Conservation (phyloP, 1,140 invertebrate genomes). For the Episyrphus balteatus region DNA sequence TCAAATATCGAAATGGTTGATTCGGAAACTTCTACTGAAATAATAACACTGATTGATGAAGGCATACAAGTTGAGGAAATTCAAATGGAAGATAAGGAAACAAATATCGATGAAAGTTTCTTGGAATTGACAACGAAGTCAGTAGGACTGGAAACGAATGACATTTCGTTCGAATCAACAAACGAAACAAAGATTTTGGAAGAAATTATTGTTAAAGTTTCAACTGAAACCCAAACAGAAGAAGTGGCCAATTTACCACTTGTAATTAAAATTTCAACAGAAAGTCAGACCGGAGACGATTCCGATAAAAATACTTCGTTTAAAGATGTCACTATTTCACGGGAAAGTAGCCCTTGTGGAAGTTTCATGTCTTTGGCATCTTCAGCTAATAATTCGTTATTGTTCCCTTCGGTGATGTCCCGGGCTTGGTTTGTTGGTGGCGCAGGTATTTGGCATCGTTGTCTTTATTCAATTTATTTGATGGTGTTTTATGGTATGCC, state of each 20-base stretch:
- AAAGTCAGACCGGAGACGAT: too few relatives aligned
- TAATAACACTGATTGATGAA: neutral
- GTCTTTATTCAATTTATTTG: neutral
- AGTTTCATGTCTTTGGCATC: too few relatives aligned
- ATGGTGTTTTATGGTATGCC: neutral
- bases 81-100: neutral
- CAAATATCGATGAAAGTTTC: neutral
- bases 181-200: too few relatives aligned
- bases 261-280: too few relatives aligned
- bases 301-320: too few relatives aligned
- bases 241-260: too few relatives aligned
- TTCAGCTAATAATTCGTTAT: constrained; percentile 7
- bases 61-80: neutral
- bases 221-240: too few relatives aligned
- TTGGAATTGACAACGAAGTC: neutral
- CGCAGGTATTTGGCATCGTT: constrained; percentile 15
- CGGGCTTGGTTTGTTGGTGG: constrained; percentile 18
- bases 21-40: neutral
- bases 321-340: too few relatives aligned
- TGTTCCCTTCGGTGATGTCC: constrained; percentile 30
- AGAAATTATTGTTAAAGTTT: too few relatives aligned
- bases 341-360: too few relatives aligned
- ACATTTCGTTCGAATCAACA: too few relatives aligned
- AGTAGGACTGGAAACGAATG: neutral
- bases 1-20: neutral